Conservation (phyloP, 2,888 invertebrate species). For the Myopa testacea region DNA sequence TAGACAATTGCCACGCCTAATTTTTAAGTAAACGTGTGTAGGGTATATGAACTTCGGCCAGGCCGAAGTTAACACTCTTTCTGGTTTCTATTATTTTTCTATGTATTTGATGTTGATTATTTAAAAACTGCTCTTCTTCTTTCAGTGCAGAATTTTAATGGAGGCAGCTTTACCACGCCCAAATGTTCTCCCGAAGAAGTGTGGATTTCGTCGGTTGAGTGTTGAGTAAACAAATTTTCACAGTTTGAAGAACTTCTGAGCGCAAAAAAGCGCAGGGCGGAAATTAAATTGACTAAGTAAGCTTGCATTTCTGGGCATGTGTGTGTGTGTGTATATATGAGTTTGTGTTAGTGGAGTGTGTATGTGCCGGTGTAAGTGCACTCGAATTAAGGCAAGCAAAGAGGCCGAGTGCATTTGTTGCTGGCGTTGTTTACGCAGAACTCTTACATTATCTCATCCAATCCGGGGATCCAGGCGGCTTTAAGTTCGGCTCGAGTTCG, state of each 20-base stretch:
- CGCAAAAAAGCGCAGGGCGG: conserved; percentile 4
- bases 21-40: no score
- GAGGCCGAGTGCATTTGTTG: not conserved
- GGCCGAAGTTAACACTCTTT: no score
- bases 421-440: not conserved
- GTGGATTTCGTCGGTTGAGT: conserved; percentile 8
- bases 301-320: not conserved
- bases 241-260: conserved; percentile 36
- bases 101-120: no score
- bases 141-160: no score
- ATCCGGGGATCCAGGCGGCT: not conserved
- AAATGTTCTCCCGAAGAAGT: no score
- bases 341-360: not conserved
- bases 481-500: conserved; percentile 10
- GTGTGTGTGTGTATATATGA: conserved; percentile 10
- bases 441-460: not conserved
- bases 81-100: no score
- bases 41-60: no score
- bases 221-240: conserved; percentile 35
- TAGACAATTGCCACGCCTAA: no score
- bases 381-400: not conserved
- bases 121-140: no score
- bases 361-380: not conserved
- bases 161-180: no score
- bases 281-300: not conserved